Percentiles rank a stretch among this genome's conserved stretches.
phyloP scores from a whole-genome alignment of 2,113 vertebrate species.

The Oostethus manadensis region DNA sequence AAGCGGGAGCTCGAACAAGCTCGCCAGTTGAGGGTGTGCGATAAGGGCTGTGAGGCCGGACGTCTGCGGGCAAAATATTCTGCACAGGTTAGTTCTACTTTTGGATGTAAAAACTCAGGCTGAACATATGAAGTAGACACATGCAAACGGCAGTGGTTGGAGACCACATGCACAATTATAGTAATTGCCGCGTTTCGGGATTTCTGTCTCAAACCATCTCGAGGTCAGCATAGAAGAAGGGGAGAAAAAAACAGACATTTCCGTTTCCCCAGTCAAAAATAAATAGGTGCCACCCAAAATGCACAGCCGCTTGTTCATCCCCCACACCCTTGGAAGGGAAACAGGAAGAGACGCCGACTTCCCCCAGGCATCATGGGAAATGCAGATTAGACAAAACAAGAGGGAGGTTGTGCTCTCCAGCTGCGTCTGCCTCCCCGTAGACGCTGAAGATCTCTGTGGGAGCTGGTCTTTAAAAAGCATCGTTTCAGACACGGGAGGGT shows the following conservation, averaged over 20 bases:
- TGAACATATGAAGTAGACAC: too few species aligned
- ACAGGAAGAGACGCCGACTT: conserved; percentile 76
- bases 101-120: not conserved
- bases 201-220: conserved; percentile 15
- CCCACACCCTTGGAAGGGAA: conserved; percentile 52
- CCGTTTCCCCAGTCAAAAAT: conserved; percentile 39
- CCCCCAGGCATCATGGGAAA: conserved; percentile 71
- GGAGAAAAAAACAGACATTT: conserved; percentile 21
- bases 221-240: conserved; percentile 31
- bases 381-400: conserved; percentile 80
- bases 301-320: conserved; percentile 40
- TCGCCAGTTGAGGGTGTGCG: conserved; percentile 84
- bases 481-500: not conserved
- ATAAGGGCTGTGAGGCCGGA: conserved; percentile 93
- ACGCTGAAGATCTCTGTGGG: conserved; percentile 6
- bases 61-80: conserved; percentile 92
- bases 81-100: conserved; percentile 76
- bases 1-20: conserved; percentile 94
- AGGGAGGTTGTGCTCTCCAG: conserved; percentile 36
- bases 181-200: conserved; percentile 20
- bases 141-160: not conserved
- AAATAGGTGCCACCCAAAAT: conserved; percentile 61
- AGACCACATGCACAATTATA: conserved; percentile 7
- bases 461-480: conserved; percentile 12
- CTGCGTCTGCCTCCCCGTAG: conserved; percentile 37